Evolutionary conservation across 2,888 invertebrate species (phyloP), one percentile per base, ranked within the genome.

Genomic region (Callinectes sapidus): DNA sequence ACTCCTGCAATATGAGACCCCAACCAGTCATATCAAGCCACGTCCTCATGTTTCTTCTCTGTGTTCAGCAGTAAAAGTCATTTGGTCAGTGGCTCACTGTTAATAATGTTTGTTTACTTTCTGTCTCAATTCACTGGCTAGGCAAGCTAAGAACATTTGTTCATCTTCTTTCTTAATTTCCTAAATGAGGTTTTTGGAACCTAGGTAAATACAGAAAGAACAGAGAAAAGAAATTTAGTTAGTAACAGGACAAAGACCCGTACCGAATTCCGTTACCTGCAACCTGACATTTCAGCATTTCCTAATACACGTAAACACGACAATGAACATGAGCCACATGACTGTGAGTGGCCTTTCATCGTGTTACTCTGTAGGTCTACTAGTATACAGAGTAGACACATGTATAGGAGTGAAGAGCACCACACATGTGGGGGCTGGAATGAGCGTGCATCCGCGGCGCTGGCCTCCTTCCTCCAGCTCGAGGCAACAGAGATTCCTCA

Each of bases 401-500:
- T 32, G 81, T 18, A 8, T 13, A 35, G 32, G 35, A 13, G 81
- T 16, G 32, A 32, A n/a, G 81, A 81, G 8, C 81, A 35, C 23
- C 35, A 81, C 81, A 81, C 32, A 1, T 81, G 81, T 81, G 23
- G 35, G 10, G 35, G 81, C 81, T 35, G 81, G 81, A 81, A 35
- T 32, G 35, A 81, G 14, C 81, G 16, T 32, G 32, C 16, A 35
- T 35, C 81, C 32, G 32, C 10, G 81, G 32, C 32, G 81, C 81
- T 16, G 81, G 81, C 35, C 81, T 81, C 81, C 35, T 28, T 71
- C 71, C 28, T 81, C 81, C 81, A 81, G 81, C 81, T 81, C 81
- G 32, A 32, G 81, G 81, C 81, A 10, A 32, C 16, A 81, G 81
- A 81, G 32, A 81, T 81, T 81, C 81, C 81, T 81, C 32, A 32